Evolutionary conservation across 2,888 invertebrate genomes (phyloP).

Genomic region (Allacma fusca): DNA sequence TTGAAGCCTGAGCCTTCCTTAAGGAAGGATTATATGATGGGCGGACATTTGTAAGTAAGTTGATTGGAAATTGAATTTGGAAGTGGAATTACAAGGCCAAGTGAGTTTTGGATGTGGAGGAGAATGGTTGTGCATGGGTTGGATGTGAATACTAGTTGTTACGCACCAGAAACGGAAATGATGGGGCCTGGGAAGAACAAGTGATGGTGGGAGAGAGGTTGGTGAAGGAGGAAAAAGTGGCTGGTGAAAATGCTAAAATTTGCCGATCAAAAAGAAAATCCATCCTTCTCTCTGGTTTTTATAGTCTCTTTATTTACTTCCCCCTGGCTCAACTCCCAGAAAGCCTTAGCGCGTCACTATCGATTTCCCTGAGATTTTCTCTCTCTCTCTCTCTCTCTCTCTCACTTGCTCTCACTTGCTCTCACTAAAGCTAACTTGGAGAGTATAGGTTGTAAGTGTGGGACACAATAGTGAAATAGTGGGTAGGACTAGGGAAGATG

Average conservation of each 20-base stretch:
- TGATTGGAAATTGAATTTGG: too few relatives aligned
- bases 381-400: constrained; percentile 21
- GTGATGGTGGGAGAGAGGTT: constrained; percentile 5
- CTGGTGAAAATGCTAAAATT: constrained; percentile 38
- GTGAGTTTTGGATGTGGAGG: background rate
- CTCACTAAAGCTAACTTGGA: background rate
- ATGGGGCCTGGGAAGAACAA: constrained; percentile 18
- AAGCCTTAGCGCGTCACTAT: constrained; percentile 46
- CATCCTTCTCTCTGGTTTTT: constrained; percentile 38
- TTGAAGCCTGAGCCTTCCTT: too few relatives aligned
- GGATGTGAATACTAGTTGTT: background rate
- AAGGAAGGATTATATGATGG: too few relatives aligned
- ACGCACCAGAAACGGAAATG: constrained; percentile 20
- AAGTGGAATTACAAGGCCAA: background rate
- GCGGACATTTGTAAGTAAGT: background rate
- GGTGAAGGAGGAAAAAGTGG: background rate
- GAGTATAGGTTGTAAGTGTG: background rate
- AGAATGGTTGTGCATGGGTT: background rate
- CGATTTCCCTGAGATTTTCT: constrained; percentile 45
- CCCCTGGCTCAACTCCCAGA: constrained; percentile 42
- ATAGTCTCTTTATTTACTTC: constrained; percentile 42
- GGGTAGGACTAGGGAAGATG: background rate
- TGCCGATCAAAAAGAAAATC: constrained; percentile 39
- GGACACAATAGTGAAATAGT: background rate
- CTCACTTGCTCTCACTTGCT: constrained; percentile 27